Conservation (phyloP, 2,113 vertebrate genomes). For the Amazona vittata region DNA sequence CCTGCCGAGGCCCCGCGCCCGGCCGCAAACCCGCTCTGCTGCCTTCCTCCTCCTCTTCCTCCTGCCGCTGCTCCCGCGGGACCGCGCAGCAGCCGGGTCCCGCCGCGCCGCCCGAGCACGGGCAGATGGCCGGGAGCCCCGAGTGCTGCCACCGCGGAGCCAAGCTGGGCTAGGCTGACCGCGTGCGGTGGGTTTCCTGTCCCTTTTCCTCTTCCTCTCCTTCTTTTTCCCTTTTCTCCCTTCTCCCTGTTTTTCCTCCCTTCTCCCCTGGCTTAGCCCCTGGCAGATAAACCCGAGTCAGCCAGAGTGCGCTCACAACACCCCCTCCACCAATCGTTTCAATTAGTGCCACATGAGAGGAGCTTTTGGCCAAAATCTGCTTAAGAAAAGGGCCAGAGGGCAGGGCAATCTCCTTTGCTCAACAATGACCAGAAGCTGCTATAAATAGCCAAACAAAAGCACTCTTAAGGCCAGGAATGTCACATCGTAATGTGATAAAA, state of each 20-base stretch:
- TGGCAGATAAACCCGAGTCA: slow-evolving; percentile 64
- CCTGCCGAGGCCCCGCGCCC: slow-evolving; percentile 64
- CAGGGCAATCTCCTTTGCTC: slow-evolving; percentile 73
- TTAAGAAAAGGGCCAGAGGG: slow-evolving; percentile 75
- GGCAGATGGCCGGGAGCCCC: slow-evolving; percentile 64
- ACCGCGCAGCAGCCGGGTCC: neutral
- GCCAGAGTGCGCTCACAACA: slow-evolving; percentile 55
- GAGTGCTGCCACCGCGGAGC: slow-evolving; percentile 28
- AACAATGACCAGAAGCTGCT: slow-evolving; percentile 73
- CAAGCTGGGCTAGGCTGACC: neutral
- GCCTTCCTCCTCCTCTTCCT: neutral
- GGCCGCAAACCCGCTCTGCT: neutral
- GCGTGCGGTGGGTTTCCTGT: neutral
- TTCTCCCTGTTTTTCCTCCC: neutral
- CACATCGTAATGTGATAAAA: slow-evolving; percentile 59
- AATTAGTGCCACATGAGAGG: slow-evolving; percentile 78
- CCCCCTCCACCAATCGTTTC: slow-evolving; percentile 71
- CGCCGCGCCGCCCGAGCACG: slow-evolving; percentile 24
- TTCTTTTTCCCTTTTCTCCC: neutral
- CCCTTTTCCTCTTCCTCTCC: no score
- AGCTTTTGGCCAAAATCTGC: slow-evolving; percentile 77
- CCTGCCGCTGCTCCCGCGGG: neutral
- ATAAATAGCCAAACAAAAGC: slow-evolving; percentile 75
- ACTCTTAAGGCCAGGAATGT: slow-evolving; percentile 66
- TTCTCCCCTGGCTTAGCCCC: slow-evolving; percentile 32